Evolutionary conservation across 2,797 vertebrate genomes (phyloP), one percentile per base, ranked within the genome.

Genomic region (Xiphophorus birchmanni): DNA sequence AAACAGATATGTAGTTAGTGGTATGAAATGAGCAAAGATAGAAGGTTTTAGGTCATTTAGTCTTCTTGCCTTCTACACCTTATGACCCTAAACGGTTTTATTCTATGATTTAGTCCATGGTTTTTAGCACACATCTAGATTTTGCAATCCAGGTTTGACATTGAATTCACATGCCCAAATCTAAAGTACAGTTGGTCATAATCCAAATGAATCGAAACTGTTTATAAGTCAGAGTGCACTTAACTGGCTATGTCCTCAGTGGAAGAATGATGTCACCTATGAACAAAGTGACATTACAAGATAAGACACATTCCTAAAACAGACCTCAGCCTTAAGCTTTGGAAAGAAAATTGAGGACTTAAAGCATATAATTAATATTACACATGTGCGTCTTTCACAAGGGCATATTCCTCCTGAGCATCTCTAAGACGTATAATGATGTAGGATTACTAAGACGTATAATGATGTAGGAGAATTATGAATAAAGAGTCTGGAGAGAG

Each of bases 371-470:
- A 48, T 48, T 18, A 35, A 67, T 40, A 9, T 67, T 40, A 18
- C 23, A 37, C 18, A 67, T 67, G 5, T 67, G 35, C 11, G 18
- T 23, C 15, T 40, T 67, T 23, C 63, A 9, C 35, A 40, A 40
- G 63, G 18, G 21, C 10, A 67, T 40, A 67, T 3, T 67, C 18
- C 23, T 21, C 21, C 63, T 10, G 35, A 67, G 18, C 18, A 4
- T 40, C 63, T 40, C 63, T 67, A 48, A 80, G 82, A 78, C 82
- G 84, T 84, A 8, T 80, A 79, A 86, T 81, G 75, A 86, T 86
- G 73, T 76, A 85, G 26, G 37, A 74, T 80, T 45, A 71, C 35
- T 77, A 48, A 80, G 82, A 78, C 82, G 84, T 84, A 8, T 80
- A 79, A 86, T 81, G 75, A 86, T 86, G 73, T 76, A 85, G 26